Evolutionary conservation across 2,113 vertebrate genomes (phyloP), one percentile per base, ranked within the genome.

Genomic region (Reinhardtius hippoglossoides): DNA sequence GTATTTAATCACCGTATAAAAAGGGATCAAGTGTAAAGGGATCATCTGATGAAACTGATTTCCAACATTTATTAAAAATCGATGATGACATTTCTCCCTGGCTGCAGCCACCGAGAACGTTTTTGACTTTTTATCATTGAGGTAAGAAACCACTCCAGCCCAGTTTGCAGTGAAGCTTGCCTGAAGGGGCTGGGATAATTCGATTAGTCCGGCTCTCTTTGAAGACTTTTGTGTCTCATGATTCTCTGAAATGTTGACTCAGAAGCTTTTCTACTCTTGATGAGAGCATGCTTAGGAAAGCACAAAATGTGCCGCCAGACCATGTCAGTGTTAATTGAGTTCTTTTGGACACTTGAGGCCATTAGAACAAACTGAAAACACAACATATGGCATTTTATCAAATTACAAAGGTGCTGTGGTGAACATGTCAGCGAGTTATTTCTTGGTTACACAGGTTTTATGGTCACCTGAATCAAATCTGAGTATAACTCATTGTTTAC

Each of bases 171-270:
- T 54, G 74, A 83, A 79, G 71, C 64, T 67, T 63, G 67, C 65
- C 81, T 79, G 74, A 77, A 78, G 48, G 62, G 84, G 76, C 67
- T 73, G 78, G 55, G 48, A 56, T 24, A 78, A 80, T 82, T 58
- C 52, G 70, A 84, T 88, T 71, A 68, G 66, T 61, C 70, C 16
- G 71, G 27, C 63, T 79, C 69, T 46, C 2, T 5, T 13, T 69
- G 66, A 71, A 66, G 59, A 72, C 24, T 72, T 82, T 84, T 68
- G 52, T 77, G 44, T 72, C 64, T 68, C 67, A 21, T n/a, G 44
- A 74, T 35, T 61, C 80, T 71, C 68, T 71, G 16, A 20, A 77
- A 77, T 80, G 54, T 81, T 75, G 56, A 67, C 57, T 82, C 44
- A 26, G 59, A 60, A 37, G 81, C 69, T 83, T 72, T 82, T 71